Evolutionary conservation across 2,888 invertebrate genomes (phyloP), one percentile per base, ranked within the genome.

Genomic region (Athalia cordata): DNA sequence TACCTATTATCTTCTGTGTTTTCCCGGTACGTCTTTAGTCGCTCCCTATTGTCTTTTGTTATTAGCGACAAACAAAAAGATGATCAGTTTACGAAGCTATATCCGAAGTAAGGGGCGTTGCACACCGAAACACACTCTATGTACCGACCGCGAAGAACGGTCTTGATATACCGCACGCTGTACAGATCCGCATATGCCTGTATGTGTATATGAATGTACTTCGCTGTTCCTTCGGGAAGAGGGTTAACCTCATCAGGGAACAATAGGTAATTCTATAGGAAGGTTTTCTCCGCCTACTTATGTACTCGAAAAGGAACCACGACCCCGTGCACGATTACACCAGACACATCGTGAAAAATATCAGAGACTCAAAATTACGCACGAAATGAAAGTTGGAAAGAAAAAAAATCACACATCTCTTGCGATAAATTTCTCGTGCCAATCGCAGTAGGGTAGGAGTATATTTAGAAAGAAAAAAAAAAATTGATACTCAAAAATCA

Each of bases 51-150:
- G 50, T 62, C 75, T 75, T 62, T 75, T 75, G 75, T 75, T 62
- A 75, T 75, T 75, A 75, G 43, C 62, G 15, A 61, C 59, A 62
- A 47, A 57, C 70, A 70, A 77, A 77, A 61, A 68, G 67, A 62
- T 72, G 67, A 77, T 77, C 77, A 66, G 70, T 70, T 77, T 77
- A 61, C 77, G 47, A 50, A 49, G 29, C 70, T 59, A 77, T 77
- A n/a, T n/a, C n/a, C 68, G 67, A 52, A 70, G 61, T 43, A 29
- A 9, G 75, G 45, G 50, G 47, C 9, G 43, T 13, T 70, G 3
- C 50, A 70, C 57, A 50, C 52, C 8, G 1, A n/a, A 57, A 59
- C 45, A 75, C 75, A 75, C 62, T 62, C 47, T 3, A 68, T 52
- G 29, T 55, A 68, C 55, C 13, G 66, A 29, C 29, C 29, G 29